Conservation (phyloP, 2,888 invertebrate genomes). For the Drosophila paramelanica region DNA sequence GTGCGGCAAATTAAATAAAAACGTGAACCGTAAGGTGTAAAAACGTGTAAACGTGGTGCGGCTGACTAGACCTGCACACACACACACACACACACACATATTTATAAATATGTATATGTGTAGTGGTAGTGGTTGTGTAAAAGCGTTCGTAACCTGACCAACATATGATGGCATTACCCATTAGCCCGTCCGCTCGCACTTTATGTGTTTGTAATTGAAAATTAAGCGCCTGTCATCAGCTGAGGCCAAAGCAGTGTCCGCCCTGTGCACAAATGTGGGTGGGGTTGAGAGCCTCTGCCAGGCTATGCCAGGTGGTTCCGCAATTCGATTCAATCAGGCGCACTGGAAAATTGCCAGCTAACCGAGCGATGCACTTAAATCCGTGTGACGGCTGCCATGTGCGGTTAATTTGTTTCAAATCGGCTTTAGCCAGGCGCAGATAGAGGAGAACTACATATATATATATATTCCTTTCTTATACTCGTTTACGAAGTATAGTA, state of each 20-base stretch:
- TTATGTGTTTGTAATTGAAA: slow-evolving; percentile 74
- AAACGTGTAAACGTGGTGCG: slow-evolving; percentile 34
- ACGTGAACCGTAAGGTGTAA: slow-evolving; percentile 41
- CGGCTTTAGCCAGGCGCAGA: slow-evolving; percentile 46
- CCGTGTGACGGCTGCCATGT: slow-evolving; percentile 67
- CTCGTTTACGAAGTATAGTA: too few species aligned
- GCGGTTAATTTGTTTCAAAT: slow-evolving; percentile 77
- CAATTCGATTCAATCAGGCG: slow-evolving; percentile 49
- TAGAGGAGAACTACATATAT: background rate
- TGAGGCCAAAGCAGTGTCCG: slow-evolving; percentile 4
- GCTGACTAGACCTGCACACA: background rate
- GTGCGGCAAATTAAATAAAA: slow-evolving; percentile 61
- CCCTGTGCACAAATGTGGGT: background rate
- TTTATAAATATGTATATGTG: slow-evolving; percentile 1
- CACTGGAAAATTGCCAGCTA: slow-evolving; percentile 69
- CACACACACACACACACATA: background rate
- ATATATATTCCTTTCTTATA: too few species aligned
- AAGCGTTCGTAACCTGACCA: slow-evolving; percentile 38
- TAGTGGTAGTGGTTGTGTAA: slow-evolving; percentile 2
- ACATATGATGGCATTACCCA: slow-evolving; percentile 59
- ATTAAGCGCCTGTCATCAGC: slow-evolving; percentile 72
- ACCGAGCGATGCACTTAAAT: slow-evolving; percentile 66
- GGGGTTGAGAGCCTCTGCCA: background rate
- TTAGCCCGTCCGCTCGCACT: slow-evolving; percentile 45
- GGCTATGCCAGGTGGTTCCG: slow-evolving; percentile 16